Evolutionary conservation across 2,113 vertebrate species (phyloP), one percentile per base, ranked within the genome.

Genomic region (Tangachromis dhanisi): DNA sequence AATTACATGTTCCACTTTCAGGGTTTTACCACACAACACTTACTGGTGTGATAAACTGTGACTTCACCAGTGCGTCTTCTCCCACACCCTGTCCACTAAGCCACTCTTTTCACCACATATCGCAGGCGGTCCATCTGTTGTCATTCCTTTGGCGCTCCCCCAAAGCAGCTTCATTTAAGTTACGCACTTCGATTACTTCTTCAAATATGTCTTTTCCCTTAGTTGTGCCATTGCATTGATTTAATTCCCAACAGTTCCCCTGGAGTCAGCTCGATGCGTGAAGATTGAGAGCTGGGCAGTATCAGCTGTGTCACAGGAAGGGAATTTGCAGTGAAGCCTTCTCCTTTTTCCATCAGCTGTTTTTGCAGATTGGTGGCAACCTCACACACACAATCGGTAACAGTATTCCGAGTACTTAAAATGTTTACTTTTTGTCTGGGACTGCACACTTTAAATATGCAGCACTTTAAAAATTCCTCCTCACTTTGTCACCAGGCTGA

Each of bases 281-380:
- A 89, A 83, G 57, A 66, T 26, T 79, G 55, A 83, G 51, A 92
- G 85, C 88, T 94, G 90, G 11, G 89, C 93, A 88, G 86, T 85
- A 78, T 92, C 92, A 73, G 83, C 12, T 8, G 4, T 73, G 49
- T 88, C 80, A 7, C 19, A 85, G 54, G 89, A 61, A 91, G 4
- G 26, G 11, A 31, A 78, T 51, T 29, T 42, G 53, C 53, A 19
- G 51, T 3, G 8, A 57, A 87, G 61, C 35, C 10, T 80, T 87
- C 86, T 61, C 29, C 29, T 35, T 49, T 92, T 80, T 73, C 51
- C n/a, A 40, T 88, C 14, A 91, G 14, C 85, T 38, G 83, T 35
- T 29, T 26, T 38, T 83, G 5, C 19, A 90, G 55, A 83, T 88
- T 59, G 14, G 84, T 86, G 53, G 91, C 80, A 16, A 92, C 57